Conservation (phyloP, 2,113 vertebrate genomes). For the Capreolus pygargus region DNA sequence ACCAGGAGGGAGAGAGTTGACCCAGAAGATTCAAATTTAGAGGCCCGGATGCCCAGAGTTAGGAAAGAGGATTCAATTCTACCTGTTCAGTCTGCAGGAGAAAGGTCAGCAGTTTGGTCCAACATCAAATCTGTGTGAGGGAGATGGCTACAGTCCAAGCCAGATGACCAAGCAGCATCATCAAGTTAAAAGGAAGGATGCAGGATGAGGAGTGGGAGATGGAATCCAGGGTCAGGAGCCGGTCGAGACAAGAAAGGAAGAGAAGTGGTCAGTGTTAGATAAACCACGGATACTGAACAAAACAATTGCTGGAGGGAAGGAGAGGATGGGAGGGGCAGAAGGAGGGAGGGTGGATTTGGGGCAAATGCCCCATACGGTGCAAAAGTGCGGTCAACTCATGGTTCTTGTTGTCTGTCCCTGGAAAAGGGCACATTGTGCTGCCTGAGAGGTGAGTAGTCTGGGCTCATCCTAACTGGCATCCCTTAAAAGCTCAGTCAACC, state of each 20-base stretch:
- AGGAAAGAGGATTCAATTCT: background rate
- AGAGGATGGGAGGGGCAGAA: rapidly evolving
- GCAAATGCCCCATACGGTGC: rapidly evolving
- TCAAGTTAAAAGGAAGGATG: background rate
- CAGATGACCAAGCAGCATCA: background rate
- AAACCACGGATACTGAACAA: rapidly evolving
- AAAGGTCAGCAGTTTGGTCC: too few relatives aligned
- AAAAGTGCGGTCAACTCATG: background rate
- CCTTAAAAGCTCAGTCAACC: background rate
- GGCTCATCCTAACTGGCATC: background rate
- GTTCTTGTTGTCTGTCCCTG: background rate
- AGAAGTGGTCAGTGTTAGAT: rapidly evolving
- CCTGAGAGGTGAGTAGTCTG: rapidly evolving
- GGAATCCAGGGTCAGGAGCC: background rate
- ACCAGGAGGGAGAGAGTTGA: background rate
- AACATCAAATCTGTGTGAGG: background rate
- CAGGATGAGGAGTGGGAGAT: background rate
- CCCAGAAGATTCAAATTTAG: background rate
- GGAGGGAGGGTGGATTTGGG: rapidly evolving
- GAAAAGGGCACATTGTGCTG: rapidly evolving
- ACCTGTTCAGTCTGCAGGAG: background rate
- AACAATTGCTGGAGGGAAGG: rapidly evolving
- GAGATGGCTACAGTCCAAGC: rapidly evolving
- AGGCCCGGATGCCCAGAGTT: background rate
- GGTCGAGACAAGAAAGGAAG: background rate